A percentile compares a stretch with the other conserved stretches of the same genome.
Conservation (phyloP, 2,888 invertebrate genomes). For the Anthrax anthrax region DNA sequence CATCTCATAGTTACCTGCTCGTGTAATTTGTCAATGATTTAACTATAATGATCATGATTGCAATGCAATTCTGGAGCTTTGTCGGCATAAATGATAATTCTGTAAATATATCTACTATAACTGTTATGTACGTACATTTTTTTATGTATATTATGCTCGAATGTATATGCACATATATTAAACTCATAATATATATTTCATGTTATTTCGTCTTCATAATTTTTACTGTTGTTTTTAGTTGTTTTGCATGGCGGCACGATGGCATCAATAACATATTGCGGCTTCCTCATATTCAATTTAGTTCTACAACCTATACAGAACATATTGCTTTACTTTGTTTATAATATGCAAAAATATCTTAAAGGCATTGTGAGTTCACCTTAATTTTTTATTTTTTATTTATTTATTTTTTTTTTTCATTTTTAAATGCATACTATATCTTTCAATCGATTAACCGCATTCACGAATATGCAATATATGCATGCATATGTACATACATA, state of each 20-base stretch:
- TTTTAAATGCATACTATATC: background rate
- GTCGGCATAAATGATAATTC: background rate
- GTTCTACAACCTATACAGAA: background rate
- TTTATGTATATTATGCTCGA: too few relatives aligned
- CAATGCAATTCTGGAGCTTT: background rate
- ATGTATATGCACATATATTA: too few relatives aligned
- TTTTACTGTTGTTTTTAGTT: background rate
- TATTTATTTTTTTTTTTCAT: background rate
- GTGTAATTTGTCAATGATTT: background rate
- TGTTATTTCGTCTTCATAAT: background rate
- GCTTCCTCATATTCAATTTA: background rate
- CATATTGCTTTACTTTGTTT: background rate
- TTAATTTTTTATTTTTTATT: too few relatives aligned
- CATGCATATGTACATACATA: too few relatives aligned
- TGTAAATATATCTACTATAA: background rate
- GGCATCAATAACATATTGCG: background rate
- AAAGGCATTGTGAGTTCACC: too few relatives aligned
- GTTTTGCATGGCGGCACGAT: background rate
- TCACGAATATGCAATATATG: background rate
- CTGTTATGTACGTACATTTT: background rate
- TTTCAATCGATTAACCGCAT: background rate
- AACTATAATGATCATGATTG: background rate
- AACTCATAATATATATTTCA: too few relatives aligned
- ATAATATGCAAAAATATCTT: background rate
- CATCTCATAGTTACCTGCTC: background rate